Base-by-base conservation (phyloP, 2,797 vertebrate species). In the Odontamblyopus lacepedii region DNA sequence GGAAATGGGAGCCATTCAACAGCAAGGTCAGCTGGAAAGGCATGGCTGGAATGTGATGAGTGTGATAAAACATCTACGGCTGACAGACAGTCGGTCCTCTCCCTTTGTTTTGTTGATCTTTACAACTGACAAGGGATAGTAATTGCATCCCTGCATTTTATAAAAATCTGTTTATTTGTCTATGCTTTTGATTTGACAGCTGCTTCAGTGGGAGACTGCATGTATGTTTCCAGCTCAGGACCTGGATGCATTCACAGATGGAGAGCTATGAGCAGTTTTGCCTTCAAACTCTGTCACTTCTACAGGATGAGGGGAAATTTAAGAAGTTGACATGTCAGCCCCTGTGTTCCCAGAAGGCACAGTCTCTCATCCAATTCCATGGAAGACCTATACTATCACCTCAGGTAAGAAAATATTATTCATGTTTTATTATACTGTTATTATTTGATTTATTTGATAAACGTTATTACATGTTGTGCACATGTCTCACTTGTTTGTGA, bases 181-280 rank as follows among this genome's bases (percentile, higher is more conserved):
- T 75, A 53, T 82, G 27, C 8, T 2, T 85, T 80, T 75, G 1
- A 71, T 77, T 77, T 56, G 57, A 73, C 85, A 89, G 85, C 69
- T 63, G 38, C 65, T 30, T 65, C 72, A 80, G 23, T 19, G 62
- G 4, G 3, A 78, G 82, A 77, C 83, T 86, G 75, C 83, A 89
- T 88, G 79, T 77, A 77, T 85, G 27, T 83, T 78, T 89, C 74
- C 70, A 63, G n/a, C 60, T 60, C 78, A 30, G 73, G 60, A 74
- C 16, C 78, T 70, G 86, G 72, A 83, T 92, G 91, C 64, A 80
- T 73, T 77, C 84, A 80, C 93, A 92, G 83, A 99, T 98, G 97
- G 96, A 98, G 80, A 95, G 94, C 81, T 99, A 97, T 65, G 95
- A 97, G 75, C 84, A 93, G 67, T 99, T 98, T 87, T 96, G 91